Percentiles rank a stretch among this genome's conserved stretches.
These are phyloP conservation scores for Amphipyra berbera DNA, from an alignment of 2,888 invertebrate genomes.

Conservation along the genomic window DNA sequence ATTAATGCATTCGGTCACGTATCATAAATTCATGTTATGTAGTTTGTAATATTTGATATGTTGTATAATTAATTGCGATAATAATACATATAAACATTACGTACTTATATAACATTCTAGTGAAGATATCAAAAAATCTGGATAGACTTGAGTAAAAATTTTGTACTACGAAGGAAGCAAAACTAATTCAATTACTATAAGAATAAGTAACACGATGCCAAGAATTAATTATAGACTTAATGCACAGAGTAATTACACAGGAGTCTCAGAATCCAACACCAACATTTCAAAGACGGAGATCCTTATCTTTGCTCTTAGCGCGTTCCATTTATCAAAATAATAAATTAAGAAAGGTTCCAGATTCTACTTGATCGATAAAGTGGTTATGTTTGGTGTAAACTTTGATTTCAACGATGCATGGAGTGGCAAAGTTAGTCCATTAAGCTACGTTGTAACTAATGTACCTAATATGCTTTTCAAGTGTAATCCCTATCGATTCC, in stretches of 20 bases:
- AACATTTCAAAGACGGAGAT: conserved; percentile 47
- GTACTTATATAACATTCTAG: conserved; percentile 3
- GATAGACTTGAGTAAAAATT: neutral
- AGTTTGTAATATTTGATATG: conserved; percentile 31
- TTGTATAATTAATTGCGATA: conserved; percentile 25
- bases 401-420: conserved; percentile 35
- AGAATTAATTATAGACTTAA: conserved; percentile 4
- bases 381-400: conserved; percentile 22
- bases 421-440: conserved; percentile 24
- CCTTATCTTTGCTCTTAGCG: conserved; percentile 38
- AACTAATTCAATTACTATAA: too few relatives aligned
- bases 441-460: conserved; percentile 21
- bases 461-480: conserved; percentile 19
- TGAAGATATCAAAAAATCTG: neutral
- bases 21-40: conserved; percentile 21
- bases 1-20: conserved; percentile 59
- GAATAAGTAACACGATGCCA: too few relatives aligned
- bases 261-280: conserved; percentile 22
- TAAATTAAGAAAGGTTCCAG: conserved; percentile 47
- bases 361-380: conserved; percentile 46
- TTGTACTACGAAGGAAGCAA: too few relatives aligned
- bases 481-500: conserved; percentile 34
- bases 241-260: conserved; percentile 29
- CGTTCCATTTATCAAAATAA: conserved; percentile 55
- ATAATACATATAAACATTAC: neutral